Evolutionary conservation across 2,113 vertebrate species (phyloP).

Genomic region (Perognathus longimembris): DNA sequence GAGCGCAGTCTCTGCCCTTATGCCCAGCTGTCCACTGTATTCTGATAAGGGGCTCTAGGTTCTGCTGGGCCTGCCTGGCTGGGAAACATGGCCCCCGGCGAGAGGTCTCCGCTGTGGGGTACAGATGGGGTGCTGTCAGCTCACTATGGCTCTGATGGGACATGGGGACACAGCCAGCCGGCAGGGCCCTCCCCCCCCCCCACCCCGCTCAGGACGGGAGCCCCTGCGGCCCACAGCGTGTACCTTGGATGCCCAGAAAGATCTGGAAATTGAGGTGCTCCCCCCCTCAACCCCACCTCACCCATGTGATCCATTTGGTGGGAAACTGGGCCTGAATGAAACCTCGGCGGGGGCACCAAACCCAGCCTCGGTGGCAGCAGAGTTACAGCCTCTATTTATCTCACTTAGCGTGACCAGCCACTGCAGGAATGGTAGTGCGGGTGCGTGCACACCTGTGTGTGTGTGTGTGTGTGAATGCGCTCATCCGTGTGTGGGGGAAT

Average conservation of each 20-base stretch:
- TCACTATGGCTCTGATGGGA: no score
- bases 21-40: fast-evolving
- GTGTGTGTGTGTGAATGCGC: no score
- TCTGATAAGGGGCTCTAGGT: not conserved
- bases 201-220: fast-evolving
- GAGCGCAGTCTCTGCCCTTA: not conserved
- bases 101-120: not conserved
- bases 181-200: no score
- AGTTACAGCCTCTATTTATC: constrained; percentile 6
- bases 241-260: not conserved
- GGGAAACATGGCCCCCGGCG: fast-evolving
- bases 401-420: not conserved
- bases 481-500: no score
- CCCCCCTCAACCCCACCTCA: no score
- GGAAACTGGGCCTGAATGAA: not conserved
- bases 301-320: not conserved
- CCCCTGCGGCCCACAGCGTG: no score
- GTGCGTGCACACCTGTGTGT: not conserved
- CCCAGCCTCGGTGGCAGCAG: not conserved
- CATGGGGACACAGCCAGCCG: no score
- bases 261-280: not conserved
- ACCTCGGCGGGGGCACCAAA: not conserved
- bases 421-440: constrained; percentile 20
- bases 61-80: not conserved
- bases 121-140: not conserved